Percentiles rank a stretch among this genome's conserved stretches.
Evolutionary conservation across 2,113 vertebrate genomes (phyloP).

Genomic region (Dasyurus viverrinus): DNA sequence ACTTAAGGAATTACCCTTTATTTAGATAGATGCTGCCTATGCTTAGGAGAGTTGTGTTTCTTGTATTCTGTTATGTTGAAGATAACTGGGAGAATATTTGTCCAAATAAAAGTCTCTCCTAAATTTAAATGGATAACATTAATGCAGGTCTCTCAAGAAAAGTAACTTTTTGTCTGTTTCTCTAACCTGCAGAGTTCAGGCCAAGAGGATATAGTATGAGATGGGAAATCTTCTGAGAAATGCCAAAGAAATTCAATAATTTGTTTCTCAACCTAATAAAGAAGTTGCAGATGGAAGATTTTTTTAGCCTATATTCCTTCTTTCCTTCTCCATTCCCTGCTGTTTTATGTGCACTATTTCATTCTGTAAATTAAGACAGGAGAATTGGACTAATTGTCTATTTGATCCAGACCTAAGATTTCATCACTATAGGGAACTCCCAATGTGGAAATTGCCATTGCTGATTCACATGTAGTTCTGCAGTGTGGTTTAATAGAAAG

Average conservation of each 20-base stretch:
- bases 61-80: constrained; percentile 41
- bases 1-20: constrained; percentile 62
- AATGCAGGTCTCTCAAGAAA: neutral
- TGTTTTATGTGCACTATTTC: neutral
- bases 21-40: constrained; percentile 44
- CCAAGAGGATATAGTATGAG: neutral
- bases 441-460: neutral
- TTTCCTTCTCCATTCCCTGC: neutral
- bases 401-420: neutral
- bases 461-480: neutral
- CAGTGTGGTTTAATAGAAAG: neutral
- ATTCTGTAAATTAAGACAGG: neutral
- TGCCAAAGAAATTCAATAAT: constrained; percentile 4
- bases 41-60: constrained; percentile 53
- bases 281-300: constrained; percentile 12
- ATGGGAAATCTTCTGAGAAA: neutral
- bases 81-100: constrained; percentile 42
- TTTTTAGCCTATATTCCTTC: neutral
- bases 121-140: constrained; percentile 9
- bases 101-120: constrained; percentile 23
- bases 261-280: neutral
- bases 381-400: constrained; percentile 8
- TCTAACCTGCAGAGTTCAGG: neutral
- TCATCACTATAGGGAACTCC: neutral
- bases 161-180: neutral